Base-by-base conservation (phyloP, 1,140 invertebrate species). In the Papilio helenus region DNA sequence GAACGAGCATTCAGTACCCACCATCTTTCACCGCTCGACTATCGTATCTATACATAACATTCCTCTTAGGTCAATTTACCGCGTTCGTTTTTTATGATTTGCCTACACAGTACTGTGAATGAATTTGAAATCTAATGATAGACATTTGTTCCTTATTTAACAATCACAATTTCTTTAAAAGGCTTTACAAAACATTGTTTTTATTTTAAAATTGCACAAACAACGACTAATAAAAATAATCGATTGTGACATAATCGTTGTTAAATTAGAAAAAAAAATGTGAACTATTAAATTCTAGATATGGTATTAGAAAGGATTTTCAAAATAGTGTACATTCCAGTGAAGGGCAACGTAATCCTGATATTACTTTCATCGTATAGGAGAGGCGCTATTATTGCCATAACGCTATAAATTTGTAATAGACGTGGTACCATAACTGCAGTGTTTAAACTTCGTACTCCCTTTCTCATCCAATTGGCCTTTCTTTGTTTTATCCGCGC, bases 381-480 rank as follows among this genome's bases (percentile, higher is more conserved):
- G 88, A 89, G 85, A 90, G 88, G 88, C 88, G 80, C 90, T 89
- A 93, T 93, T 92, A 85, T 89, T 84, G 82, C 85, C 80, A 91
- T 89, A 93, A 92, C 92, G 87, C 93, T 93, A 92, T 93, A 93
- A 92, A 93, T 93, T 93, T 91, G 85, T 92, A 92, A 90, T 85
- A 93, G 87, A 86, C 90, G 88, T 88, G 86, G 85, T 86, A 85
- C 88, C 90, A 88, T 88, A 89, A 92, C 88, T 84, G 86, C 81
- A 84, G 86, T 90, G 88, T 93, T 92, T 93, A 91, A 39, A 93
- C 92, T 91, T 90, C 88, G 88, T 89, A 85, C 87, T 93, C 88
- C 92, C 91, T 93, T 93, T 94, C 93, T 89, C 90, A 87, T 92
- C 86, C 87, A 88, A 94, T 91, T 93, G 89, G 89, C 89, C 89